These are phyloP conservation scores for Acrobasis suavella DNA, from an alignment of 2,888 invertebrate species.

Conservation along the genomic window DNA sequence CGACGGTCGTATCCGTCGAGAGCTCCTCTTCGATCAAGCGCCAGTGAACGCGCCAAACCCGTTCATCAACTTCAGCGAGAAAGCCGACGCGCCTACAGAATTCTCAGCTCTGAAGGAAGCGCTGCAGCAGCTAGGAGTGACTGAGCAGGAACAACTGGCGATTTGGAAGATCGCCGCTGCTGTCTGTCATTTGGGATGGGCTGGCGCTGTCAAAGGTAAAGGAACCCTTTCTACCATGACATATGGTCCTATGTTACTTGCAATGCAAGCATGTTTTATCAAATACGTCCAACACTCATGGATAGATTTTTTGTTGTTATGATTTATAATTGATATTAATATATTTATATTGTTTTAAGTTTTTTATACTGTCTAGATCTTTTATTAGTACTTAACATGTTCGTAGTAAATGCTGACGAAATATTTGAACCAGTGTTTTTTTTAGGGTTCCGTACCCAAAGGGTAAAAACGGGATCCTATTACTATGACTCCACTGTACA, in stretches of 20 bases:
- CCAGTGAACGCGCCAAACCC: constrained; percentile 83
- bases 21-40: constrained; percentile 89
- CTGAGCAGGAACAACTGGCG: constrained; percentile 89
- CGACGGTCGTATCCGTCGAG: constrained; percentile 90
- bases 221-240: background rate
- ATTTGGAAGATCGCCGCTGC: constrained; percentile 95
- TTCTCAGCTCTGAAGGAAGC: constrained; percentile 91
- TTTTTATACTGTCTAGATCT: no score
- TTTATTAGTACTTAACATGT: no score
- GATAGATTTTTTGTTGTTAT: no score
- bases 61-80: constrained; percentile 89
- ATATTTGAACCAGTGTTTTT: no score
- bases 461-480: no score
- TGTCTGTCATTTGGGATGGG: constrained; percentile 96
- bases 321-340: no score
- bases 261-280: background rate
- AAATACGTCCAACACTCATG: background rate
- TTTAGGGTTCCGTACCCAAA: no score
- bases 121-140: constrained; percentile 88
- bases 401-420: no score
- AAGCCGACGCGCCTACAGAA: constrained; percentile 91
- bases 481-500: no score
- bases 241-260: background rate
- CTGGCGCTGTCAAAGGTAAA: constrained; percentile 89
- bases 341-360: no score